Base-by-base conservation (phyloP, 2,113 vertebrate species). In the Bothrops jararaca region DNA sequence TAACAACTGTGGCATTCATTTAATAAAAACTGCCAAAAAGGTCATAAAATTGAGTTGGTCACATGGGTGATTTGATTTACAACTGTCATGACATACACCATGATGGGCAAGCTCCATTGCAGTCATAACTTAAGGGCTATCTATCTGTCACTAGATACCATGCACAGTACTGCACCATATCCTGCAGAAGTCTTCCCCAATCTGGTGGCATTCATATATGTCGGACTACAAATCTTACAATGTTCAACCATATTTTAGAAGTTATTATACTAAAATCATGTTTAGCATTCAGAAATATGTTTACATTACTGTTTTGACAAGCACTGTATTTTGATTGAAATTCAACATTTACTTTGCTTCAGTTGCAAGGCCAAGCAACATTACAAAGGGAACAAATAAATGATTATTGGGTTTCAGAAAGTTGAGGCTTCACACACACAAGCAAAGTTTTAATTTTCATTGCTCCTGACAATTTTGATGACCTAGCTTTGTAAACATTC, bases 301-400 rank as follows among this genome's bases (percentile, higher is more conserved):
- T n/a, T 0, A 10, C 20, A 22, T 8, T 4, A 93, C 69, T 2
- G 48, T 93, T 54, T 91, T 48, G 24, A 93, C 74, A 69, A 3
- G 90, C 74, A 39, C 34, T 22, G 2, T 93, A 11, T 0, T 45
- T 89, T 88, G n/a, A 93, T 26, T n/a, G 64, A 39, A 95, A 90
- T 93, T 94, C 60, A 91, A 94, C 13, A 90, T 13, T 87, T 92
- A 39, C 0, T 54, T 92, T 91, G 94, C 88, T 60, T 92, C 45
- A 26, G 54, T 86, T 85, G 53, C 80, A 89, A 92, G 29, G 90
- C 34, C 22, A 56, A 2, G 80, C 9, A 64, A 64, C 80, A 94
- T 64, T 45, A 1, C 4, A 86, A 92, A 10, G 23, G 6, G 90
- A 93, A 93, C 26, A 24, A 90, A 22, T 60, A 90, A 92, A 93